phyloP scores from a whole-genome alignment of 2,113 vertebrate genomes.

The Cichladusa arquata region DNA sequence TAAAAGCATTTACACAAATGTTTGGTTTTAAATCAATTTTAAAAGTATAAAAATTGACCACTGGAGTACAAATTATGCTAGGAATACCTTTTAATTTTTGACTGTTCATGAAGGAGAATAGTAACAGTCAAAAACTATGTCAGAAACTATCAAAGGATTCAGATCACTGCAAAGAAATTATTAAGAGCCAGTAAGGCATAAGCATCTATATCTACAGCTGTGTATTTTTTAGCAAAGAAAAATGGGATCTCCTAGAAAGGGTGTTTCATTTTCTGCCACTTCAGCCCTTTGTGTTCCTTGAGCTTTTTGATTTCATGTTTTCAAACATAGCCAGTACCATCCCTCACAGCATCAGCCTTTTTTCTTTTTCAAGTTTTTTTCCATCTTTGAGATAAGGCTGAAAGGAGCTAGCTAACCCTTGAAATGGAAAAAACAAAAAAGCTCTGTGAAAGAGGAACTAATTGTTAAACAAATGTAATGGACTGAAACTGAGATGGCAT shows the following conservation, averaged over 20 bases:
- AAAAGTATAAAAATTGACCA: background rate
- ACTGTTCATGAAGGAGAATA: background rate
- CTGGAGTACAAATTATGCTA: background rate
- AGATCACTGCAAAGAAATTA: background rate
- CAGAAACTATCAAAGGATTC: background rate
- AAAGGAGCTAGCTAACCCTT: background rate
- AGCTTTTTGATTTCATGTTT: background rate
- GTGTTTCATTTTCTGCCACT: background rate
- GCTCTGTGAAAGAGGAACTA: background rate
- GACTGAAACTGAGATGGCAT: background rate
- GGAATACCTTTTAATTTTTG: background rate
- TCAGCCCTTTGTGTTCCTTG: background rate
- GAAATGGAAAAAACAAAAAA: background rate
- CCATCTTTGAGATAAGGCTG: background rate
- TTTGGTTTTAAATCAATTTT: background rate
- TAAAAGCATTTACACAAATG: background rate
- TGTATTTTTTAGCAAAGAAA: background rate
- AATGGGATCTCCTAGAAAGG: background rate
- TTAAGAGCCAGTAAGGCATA: background rate
- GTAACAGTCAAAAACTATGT: background rate
- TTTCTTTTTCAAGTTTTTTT: background rate
- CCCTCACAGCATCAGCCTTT: background rate
- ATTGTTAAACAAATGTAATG: background rate
- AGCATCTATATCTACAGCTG: background rate
- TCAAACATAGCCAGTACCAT: background rate